Evolutionary conservation across 2,797 vertebrate species (phyloP).

Genomic region (Semotilus atromaculatus): DNA sequence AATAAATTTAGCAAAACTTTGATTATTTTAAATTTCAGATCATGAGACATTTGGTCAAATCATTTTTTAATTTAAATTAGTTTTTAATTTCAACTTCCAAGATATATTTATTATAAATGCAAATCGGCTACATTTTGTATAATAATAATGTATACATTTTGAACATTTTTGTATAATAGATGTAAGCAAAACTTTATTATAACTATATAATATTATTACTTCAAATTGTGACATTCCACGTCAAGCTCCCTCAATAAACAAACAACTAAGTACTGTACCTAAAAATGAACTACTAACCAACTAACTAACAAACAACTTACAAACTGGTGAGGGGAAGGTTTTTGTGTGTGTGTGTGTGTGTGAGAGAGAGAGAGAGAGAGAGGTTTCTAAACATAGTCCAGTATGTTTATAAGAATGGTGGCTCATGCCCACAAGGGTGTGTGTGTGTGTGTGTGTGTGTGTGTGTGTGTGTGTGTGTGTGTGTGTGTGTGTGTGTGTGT

Average conservation of each 20-base stretch:
- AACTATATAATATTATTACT: neutral
- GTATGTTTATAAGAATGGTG: conserved; percentile 13
- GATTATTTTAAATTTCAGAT: too few relatives aligned
- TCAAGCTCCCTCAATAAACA: neutral
- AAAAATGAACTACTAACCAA: neutral
- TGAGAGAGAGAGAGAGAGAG: too few relatives aligned
- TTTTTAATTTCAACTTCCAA: too few relatives aligned
- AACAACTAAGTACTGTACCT: neutral
- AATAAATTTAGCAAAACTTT: too few relatives aligned
- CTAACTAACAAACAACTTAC: neutral
- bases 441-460: neutral
- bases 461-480: neutral
- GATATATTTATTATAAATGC: neutral
- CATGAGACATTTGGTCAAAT: too few relatives aligned
- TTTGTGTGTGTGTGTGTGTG: too few relatives aligned
- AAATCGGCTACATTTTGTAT: neutral
- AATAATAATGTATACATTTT: too few relatives aligned
- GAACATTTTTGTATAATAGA: too few relatives aligned
- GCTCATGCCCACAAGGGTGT: conserved; percentile 30
- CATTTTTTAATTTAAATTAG: too few relatives aligned
- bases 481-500: neutral
- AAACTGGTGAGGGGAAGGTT: neutral
- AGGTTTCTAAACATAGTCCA: conserved; percentile 43
- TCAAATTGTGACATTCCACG: neutral
- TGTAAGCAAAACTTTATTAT: neutral